Conservation (phyloP, 2,888 invertebrate species). For the Silvanus unidentatus region DNA sequence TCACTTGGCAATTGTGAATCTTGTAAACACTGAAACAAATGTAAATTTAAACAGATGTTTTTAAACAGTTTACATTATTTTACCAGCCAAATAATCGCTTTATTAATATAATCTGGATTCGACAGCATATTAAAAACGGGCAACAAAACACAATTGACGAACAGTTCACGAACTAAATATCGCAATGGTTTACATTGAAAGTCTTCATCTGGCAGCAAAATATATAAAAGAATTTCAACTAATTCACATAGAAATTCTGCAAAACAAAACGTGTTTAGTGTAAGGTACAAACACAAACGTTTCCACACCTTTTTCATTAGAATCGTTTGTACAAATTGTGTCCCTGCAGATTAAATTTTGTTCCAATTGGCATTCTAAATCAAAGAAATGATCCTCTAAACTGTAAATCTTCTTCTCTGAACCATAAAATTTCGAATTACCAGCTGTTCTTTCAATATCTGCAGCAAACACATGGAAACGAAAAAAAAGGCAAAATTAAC, state of each 20-base stretch:
- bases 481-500: constrained; percentile 4
- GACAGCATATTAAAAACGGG: constrained; percentile 67
- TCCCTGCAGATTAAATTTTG: constrained; percentile 73
- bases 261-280: constrained; percentile 31
- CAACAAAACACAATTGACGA: constrained; percentile 40
- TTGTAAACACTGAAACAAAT: constrained; percentile 63
- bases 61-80: constrained; percentile 35
- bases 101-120: constrained; percentile 89
- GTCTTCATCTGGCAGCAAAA: constrained; percentile 76
- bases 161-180: constrained; percentile 63
- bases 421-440: constrained; percentile 60
- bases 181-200: constrained; percentile 78
- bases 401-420: constrained; percentile 41
- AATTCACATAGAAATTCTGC: constrained; percentile 76
- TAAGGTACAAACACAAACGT: neutral
- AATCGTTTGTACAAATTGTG: constrained; percentile 65
- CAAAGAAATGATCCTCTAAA: constrained; percentile 78
- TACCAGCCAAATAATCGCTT: constrained; percentile 82
- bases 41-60: constrained; percentile 1
- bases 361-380: constrained; percentile 83
- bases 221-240: constrained; percentile 74
- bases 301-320: constrained; percentile 54
- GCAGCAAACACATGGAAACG: constrained; percentile 24
- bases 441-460: constrained; percentile 43
- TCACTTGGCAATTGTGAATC: constrained; percentile 73